Conservation (phyloP, 2,113 vertebrate species). For the Acrocephalus arundinaceus region DNA sequence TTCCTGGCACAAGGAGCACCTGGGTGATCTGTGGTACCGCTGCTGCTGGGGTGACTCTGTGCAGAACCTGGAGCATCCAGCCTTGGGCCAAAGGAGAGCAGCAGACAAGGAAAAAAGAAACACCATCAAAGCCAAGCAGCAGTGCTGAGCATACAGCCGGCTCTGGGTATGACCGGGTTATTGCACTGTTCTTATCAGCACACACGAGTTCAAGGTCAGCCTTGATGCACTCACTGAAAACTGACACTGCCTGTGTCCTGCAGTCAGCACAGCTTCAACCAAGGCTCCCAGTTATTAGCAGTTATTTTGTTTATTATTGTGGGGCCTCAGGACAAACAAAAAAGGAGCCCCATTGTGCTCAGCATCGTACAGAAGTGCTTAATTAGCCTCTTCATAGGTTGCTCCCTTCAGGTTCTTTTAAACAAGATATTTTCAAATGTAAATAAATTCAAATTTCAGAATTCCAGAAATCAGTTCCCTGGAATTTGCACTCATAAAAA, state of each 20-base stretch:
- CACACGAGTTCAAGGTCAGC: conserved; percentile 46
- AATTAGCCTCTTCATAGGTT: background rate
- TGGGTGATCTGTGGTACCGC: background rate
- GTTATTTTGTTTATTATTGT: conserved; percentile 32
- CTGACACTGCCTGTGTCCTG: conserved; percentile 19
- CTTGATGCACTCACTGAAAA: conserved; percentile 53
- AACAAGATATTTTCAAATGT: background rate
- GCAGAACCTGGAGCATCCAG: background rate
- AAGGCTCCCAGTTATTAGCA: background rate
- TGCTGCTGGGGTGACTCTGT: background rate
- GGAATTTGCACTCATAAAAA: background rate
- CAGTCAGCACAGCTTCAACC: background rate
- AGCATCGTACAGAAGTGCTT: background rate
- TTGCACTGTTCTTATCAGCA: conserved; percentile 27
- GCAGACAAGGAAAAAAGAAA: background rate
- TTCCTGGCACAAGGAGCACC: background rate
- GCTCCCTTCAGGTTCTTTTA: background rate
- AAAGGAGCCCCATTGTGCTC: background rate
- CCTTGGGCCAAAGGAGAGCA: background rate
- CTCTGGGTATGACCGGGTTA: background rate
- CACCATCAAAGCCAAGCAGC: background rate
- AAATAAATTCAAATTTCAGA: conserved; percentile 32
- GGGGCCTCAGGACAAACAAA: background rate
- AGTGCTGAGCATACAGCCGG: rapidly evolving
- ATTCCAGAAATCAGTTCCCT: background rate